A percentile compares a stretch with the other conserved stretches of the same genome.
phyloP scores from a whole-genome alignment of 2,113 vertebrate genomes.

The Triplophysa dalaica region DNA sequence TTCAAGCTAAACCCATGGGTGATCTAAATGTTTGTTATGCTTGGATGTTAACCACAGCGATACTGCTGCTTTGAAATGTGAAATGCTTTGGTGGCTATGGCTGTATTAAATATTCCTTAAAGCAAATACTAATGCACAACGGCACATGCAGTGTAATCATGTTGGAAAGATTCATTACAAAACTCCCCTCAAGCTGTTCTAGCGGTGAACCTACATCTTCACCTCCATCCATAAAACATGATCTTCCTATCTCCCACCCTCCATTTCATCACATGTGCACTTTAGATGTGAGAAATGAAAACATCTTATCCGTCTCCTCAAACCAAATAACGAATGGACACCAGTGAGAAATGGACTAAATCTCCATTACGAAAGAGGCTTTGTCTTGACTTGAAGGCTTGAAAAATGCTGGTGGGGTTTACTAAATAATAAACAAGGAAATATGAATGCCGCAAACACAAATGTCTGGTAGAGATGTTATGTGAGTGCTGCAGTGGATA shows the following conservation, averaged over 20 bases:
- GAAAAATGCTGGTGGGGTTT: neutral
- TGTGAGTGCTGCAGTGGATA: neutral
- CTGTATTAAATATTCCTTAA: neutral
- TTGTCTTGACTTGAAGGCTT: neutral
- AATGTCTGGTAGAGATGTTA: neutral
- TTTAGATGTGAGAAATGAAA: neutral
- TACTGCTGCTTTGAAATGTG: neutral
- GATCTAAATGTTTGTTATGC: too few species aligned
- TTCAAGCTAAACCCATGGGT: neutral
- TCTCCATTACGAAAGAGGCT: neutral
- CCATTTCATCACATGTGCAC: neutral
- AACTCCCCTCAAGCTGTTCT: neutral
- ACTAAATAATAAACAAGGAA: neutral
- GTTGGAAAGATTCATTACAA: slow-evolving; percentile 18
- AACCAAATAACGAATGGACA: neutral
- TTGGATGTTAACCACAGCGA: neutral
- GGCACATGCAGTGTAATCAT: slow-evolving; percentile 2
- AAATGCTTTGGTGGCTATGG: neutral
- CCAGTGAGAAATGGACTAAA: neutral
- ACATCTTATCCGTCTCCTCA: neutral
- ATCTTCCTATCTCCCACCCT: neutral
- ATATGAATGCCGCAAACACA: neutral
- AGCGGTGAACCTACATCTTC: neutral
- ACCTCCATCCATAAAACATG: slow-evolving; percentile 29
- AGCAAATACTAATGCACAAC: neutral